Conservation (phyloP, 2,797 vertebrate species). For the Melanogrammus aeglefinus region DNA sequence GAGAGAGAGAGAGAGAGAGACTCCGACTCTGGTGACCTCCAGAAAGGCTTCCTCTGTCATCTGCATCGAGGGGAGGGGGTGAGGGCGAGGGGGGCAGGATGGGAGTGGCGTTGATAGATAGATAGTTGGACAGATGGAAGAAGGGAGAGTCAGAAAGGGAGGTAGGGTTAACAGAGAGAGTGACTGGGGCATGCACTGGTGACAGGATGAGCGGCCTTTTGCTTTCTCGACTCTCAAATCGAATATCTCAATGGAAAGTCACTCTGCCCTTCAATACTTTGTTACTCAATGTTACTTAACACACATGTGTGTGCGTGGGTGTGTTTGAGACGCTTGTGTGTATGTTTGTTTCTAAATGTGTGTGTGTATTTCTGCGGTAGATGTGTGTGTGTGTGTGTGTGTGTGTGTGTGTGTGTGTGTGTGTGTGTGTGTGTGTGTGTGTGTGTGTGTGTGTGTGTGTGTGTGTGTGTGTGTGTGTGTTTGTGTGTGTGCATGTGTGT, state of each 20-base stretch:
- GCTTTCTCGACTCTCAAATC: background rate
- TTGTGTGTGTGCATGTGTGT: slow-evolving; percentile 9
- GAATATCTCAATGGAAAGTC: background rate
- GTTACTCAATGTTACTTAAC: background rate
- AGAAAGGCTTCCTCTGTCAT: no score
- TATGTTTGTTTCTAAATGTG: background rate
- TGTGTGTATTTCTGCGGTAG: background rate
- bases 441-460: no score
- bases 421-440: no score
- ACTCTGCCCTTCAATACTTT: background rate
- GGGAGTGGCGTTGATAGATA: background rate
- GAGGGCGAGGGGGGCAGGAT: background rate
- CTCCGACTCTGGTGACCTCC: no score
- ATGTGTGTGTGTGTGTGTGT: no score
- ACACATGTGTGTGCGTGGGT: background rate
- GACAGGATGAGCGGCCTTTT: background rate
- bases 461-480: slow-evolving; percentile 14
- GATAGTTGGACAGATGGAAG: background rate
- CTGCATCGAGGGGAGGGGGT: background rate
- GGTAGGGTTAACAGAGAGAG: background rate
- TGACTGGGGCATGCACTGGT: background rate
- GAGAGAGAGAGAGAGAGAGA: no score
- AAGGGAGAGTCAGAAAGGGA: background rate
- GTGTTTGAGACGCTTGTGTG: background rate
- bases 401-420: no score